Evolutionary conservation across 2,113 vertebrate genomes (phyloP).

Genomic region (Pseudopipra pipra): DNA sequence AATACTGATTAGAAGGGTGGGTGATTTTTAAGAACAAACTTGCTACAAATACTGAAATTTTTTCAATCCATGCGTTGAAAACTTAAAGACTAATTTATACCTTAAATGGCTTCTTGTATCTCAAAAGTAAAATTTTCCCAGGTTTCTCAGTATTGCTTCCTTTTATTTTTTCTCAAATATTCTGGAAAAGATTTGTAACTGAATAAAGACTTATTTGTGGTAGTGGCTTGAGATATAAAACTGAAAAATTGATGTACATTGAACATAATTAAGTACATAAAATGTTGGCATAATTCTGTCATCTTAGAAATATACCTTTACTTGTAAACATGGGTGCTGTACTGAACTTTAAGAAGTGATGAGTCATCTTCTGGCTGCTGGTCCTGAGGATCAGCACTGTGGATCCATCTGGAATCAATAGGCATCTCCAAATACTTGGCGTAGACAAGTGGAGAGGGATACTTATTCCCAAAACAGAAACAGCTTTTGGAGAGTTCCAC

Average conservation of each 20-base stretch:
- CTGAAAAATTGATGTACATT: neutral
- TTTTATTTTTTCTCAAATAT: neutral
- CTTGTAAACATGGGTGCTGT: neutral
- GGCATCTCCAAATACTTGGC: neutral
- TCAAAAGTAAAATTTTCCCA: neutral
- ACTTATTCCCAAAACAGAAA: neutral
- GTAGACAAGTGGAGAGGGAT: neutral
- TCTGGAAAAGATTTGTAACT: neutral
- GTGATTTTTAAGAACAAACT: neutral
- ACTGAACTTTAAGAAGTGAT: neutral
- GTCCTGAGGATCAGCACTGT: neutral
- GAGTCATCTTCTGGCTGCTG: conserved; percentile 9
- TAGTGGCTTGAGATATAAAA: neutral
- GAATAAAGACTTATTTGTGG: neutral
- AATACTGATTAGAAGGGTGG: neutral
- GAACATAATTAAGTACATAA: neutral
- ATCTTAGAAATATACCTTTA: neutral
- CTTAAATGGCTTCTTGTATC: neutral
- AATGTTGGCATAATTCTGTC: neutral
- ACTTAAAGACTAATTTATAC: neutral
- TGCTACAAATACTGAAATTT: neutral
- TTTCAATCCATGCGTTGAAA: neutral
- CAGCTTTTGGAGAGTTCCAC: neutral
- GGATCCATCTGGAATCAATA: conserved; percentile 25
- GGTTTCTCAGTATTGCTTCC: neutral